Percentiles rank a stretch among this genome's conserved stretches.
phyloP scores from a whole-genome alignment of 2,888 invertebrate species.

The Masnerella sp. region DNA sequence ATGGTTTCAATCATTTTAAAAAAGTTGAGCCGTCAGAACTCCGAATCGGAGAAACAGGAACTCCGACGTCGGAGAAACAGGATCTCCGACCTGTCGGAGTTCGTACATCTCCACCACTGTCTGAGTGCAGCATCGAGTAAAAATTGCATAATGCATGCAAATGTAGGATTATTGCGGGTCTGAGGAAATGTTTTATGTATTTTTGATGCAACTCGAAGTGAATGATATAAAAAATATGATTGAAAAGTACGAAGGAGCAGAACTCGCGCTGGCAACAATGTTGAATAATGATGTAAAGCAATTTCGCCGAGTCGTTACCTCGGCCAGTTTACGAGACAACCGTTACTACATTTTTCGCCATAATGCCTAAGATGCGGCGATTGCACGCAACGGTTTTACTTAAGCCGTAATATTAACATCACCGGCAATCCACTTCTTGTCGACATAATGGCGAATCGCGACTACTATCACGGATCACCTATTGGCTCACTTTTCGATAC shows the following conservation, averaged over 20 bases:
- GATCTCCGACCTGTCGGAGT: too few relatives aligned
- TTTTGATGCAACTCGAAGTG: slow-evolving; percentile 50
- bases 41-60: too few relatives aligned
- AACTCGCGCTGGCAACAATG: slow-evolving; percentile 50
- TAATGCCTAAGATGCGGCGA: slow-evolving; percentile 44
- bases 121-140: slow-evolving; percentile 18
- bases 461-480: slow-evolving; percentile 33
- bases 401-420: slow-evolving; percentile 52
- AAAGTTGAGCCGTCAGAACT: too few relatives aligned
- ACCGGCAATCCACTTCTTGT: slow-evolving; percentile 44
- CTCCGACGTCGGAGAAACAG: too few relatives aligned
- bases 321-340: slow-evolving; percentile 57
- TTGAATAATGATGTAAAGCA: slow-evolving; percentile 58
- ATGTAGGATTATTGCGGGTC: slow-evolving; percentile 51
- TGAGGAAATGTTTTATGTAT: slow-evolving; percentile 41
- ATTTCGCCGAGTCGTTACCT: slow-evolving; percentile 54
- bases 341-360: slow-evolving; percentile 56
- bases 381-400: slow-evolving; percentile 57
- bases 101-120: too few relatives aligned
- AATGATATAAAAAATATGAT: slow-evolving; percentile 58
- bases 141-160: slow-evolving; percentile 47
- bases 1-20: too few relatives aligned
- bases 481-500: slow-evolving; percentile 39
- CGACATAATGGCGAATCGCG: slow-evolving; percentile 47
- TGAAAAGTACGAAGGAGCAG: slow-evolving; percentile 54